Evolutionary conservation across 2,888 invertebrate genomes (phyloP), one percentile per base, ranked within the genome.

Genomic region (Laothoe populi): DNA sequence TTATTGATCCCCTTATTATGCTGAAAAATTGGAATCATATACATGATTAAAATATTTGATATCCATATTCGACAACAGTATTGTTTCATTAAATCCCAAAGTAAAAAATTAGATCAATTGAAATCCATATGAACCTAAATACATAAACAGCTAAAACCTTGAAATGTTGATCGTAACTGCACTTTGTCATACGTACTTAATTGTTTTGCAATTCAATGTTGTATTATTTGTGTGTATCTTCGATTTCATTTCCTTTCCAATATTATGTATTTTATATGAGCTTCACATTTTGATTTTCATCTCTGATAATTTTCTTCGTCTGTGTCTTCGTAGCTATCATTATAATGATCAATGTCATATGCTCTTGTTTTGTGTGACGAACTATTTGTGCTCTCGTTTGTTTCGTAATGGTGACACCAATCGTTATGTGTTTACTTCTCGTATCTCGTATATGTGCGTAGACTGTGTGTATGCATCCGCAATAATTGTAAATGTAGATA

Each of bases 241-340:
- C 77, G 77, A 74, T 83, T 86, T 88, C 69, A 83, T 89, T 88
- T 87, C 77, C 66, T 82, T 86, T 84, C 76, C 78, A 73, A 81
- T 77, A 77, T 88, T 83, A 76, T 81, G 83, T 86, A 85, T 81
- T 81, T 81, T 79, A 78, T 85, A 81, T 78, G 80, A 79, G 89
- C 91, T 91, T 91, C 77, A 78, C 83, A 77, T 86, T 86, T 87
- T 85, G 67, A 70, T 83, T 79, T 86, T 86, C 74, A 79, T 82
- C 74, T 85, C 77, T 84, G 77, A 83, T 84, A 79, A 83, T 86
- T 81, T 85, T 86, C 81, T 85, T 84, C 84, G 83, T 90, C 83
- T 89, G 86, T 89, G 89, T 90, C 84, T 88, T 88, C 82, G 87
- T 92, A 91, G 92, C 84, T 90, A 84, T 90, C 87, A 90, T 91